A percentile compares a stretch with the other conserved stretches of the same genome.
These are phyloP conservation scores for Heliconius charithonia DNA, from an alignment of 2,888 invertebrate species.

Conservation along the genomic window DNA sequence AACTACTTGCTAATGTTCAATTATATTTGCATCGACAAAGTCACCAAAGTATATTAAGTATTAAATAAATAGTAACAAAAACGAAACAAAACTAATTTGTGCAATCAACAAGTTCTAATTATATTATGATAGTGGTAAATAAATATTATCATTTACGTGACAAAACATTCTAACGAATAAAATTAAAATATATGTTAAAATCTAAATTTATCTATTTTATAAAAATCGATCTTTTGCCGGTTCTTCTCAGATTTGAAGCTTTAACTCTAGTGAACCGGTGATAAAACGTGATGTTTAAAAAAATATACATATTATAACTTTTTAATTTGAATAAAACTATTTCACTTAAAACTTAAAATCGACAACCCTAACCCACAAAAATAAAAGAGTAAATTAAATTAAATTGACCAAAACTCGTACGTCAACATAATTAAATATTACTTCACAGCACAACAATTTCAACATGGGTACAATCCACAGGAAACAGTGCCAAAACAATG, in stretches of 20 bases:
- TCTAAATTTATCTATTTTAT: too few species aligned
- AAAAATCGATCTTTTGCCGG: not conserved
- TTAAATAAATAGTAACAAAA: not conserved
- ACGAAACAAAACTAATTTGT: not conserved
- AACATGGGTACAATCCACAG: slow-evolving; percentile 51
- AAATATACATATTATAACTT: not conserved
- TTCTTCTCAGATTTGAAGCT: not conserved
- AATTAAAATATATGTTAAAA: too few species aligned
- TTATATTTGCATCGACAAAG: not conserved
- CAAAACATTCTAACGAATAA: not conserved
- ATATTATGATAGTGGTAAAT: not conserved
- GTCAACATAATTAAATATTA: slow-evolving; percentile 49
- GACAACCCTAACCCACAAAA: slow-evolving; percentile 1
- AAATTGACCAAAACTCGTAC: slow-evolving; percentile 9
- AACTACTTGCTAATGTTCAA: not conserved
- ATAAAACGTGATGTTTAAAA: not conserved
- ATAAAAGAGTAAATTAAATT: not conserved
- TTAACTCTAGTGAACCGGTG: not conserved
- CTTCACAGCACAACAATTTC: slow-evolving; percentile 27
- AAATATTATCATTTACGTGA: not conserved
- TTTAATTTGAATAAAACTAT: not conserved
- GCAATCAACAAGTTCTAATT: not conserved
- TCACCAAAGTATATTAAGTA: too few species aligned
- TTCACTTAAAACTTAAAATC: not conserved
- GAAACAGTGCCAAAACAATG: slow-evolving; percentile 55